A percentile compares a stretch with the other conserved stretches of the same genome.
Conservation (phyloP, 2,888 invertebrate species). For the Leptothorax acervorum region DNA sequence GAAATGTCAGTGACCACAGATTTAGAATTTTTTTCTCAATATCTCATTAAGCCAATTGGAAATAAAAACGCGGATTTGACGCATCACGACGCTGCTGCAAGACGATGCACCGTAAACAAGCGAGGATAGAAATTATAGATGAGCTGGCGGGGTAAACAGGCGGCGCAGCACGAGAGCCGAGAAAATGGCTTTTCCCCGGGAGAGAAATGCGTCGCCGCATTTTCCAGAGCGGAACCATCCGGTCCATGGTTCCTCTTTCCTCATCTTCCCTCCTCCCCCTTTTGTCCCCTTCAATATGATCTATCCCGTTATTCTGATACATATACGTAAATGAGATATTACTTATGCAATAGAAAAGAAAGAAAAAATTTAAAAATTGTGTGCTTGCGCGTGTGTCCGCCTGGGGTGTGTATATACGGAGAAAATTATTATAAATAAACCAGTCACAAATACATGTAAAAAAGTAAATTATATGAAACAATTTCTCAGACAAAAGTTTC, state of each 20-base stretch:
- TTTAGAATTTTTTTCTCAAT: conserved; percentile 1
- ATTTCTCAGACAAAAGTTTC: not conserved
- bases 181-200: conserved; percentile 75
- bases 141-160: conserved; percentile 71
- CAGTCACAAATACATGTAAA: not conserved
- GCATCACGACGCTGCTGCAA: conserved; percentile 35
- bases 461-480: not conserved
- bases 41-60: conserved; percentile 30
- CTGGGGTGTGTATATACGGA: not conserved
- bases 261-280: conserved; percentile 4
- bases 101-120: conserved; percentile 71
- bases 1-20: not conserved
- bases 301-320: not conserved
- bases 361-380: not conserved
- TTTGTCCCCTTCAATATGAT: not conserved
- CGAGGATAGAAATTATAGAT: conserved; percentile 74
- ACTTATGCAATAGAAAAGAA: not conserved
- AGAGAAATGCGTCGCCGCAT: conserved; percentile 70
- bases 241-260: conserved; percentile 32
- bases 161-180: conserved; percentile 68
- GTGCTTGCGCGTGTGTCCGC: too few relatives aligned
- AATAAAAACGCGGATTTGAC: conserved; percentile 58
- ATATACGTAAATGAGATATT: not conserved
- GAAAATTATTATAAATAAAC: not conserved
- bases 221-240: conserved; percentile 72